Evolutionary conservation across 2,888 invertebrate genomes (phyloP), one percentile per base, ranked within the genome.

Genomic region (Troides helena): DNA sequence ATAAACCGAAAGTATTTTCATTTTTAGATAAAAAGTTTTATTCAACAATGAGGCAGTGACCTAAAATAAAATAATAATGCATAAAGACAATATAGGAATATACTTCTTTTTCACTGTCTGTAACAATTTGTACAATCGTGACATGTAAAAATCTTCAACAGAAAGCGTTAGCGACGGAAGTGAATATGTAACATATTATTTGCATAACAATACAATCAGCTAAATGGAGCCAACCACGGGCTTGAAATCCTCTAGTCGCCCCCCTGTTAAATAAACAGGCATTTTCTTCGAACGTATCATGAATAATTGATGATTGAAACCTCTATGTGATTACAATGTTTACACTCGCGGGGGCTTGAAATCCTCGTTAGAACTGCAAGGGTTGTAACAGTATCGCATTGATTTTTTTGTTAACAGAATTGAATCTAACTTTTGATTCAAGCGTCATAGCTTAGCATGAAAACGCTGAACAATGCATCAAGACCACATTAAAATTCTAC

Each of bases 231-330:
- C 21, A 14, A 53, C 59, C 39, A 39, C 39, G 8, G 18, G 36
- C 59, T 64, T 60, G 64, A 53, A 64, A 64, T 63, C 57, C 46
- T 8, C 58, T 21, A 59, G 43, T 60, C 36, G 59, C 14, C n/a
- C 53, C 50, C 53, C 36, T 21, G 21, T 64, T 59, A 68, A 67
- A 56, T 39, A 57, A 62, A 62, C 68, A 64, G 36, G 46, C 36
- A 18, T 36, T 64, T 64, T 5, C 57, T 64, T 64, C 59, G 8
- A 23, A 14, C 7, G 21, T 53, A n/a, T 36, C 53, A 64, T 68
- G 60, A 68, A 64, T 68, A 50, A 68, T 68, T 68, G 60, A 68
- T 64, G 53, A 64, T 25, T 4, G 65, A 43, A 68, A 58, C 59
- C 23, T 36, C 17, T 53, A 60, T 65, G 21, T 59, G 12, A 18